Evolutionary conservation across 2,113 vertebrate genomes (phyloP).

Genomic region (Calcarius ornatus): DNA sequence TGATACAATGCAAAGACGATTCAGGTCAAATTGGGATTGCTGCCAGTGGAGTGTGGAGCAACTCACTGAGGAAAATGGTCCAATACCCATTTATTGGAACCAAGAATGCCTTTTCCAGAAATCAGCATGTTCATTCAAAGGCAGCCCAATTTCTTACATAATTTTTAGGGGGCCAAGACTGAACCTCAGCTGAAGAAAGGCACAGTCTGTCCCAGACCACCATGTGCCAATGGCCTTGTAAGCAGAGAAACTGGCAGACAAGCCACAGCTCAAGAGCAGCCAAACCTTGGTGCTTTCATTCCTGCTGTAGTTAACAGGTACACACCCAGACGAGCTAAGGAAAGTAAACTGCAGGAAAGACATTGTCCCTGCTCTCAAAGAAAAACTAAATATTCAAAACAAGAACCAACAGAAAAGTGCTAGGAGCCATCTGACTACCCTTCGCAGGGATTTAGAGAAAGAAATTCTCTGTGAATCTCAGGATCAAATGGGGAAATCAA

Average conservation of each 20-base stretch:
- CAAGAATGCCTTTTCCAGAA: background rate
- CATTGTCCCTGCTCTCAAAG: background rate
- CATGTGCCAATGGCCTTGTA: background rate
- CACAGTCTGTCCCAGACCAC: background rate
- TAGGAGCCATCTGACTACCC: background rate
- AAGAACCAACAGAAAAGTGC: background rate
- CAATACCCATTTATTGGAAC: background rate
- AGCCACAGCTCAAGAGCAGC: background rate
- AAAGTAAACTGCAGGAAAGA: background rate
- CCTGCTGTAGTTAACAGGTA: background rate
- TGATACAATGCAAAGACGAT: background rate
- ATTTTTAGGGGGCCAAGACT: background rate
- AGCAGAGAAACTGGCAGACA: background rate
- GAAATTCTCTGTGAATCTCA: background rate
- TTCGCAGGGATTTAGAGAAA: background rate
- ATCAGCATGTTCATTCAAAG: background rate
- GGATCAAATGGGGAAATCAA: background rate
- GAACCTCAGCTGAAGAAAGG: background rate
- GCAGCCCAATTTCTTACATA: background rate
- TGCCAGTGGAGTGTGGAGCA: background rate
- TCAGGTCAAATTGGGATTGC: background rate
- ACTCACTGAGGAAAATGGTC: background rate
- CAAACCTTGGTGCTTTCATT: background rate
- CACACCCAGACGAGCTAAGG: fast-evolving
- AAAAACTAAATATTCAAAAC: background rate